Conservation (phyloP, 2,113 vertebrate species). For the Excalfactoria chinensis region DNA sequence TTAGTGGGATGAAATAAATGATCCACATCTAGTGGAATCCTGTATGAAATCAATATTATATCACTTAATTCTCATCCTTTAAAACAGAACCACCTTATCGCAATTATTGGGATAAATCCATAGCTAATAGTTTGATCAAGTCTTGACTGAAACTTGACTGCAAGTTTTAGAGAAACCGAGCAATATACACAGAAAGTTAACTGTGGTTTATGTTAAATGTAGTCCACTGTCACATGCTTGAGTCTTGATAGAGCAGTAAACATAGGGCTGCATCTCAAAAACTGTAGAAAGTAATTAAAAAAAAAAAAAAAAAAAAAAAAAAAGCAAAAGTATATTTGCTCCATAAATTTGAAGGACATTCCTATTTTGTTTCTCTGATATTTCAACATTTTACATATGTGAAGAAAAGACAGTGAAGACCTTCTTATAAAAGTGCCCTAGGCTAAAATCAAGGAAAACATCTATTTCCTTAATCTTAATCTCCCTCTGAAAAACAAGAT, state of each 20-base stretch:
- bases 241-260: not conserved
- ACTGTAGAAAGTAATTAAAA: not conserved
- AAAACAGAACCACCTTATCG: not conserved
- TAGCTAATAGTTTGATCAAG: not conserved
- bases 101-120: not conserved
- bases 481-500: not conserved
- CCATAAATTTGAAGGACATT: not conserved
- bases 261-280: not conserved
- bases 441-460: not conserved
- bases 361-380: not conserved
- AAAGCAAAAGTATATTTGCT: not conserved
- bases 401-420: not conserved
- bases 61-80: not conserved
- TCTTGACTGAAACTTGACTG: not conserved
- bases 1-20: not conserved
- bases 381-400: not conserved
- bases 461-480: not conserved
- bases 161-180: not conserved
- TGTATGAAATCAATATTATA: not conserved
- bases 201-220: not conserved
- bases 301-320: not conserved
- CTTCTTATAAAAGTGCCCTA: not conserved
- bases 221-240: not conserved
- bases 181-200: not conserved
- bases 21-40: not conserved